These are phyloP conservation scores for Oryzias dopingdopingensis DNA, from an alignment of 2,797 vertebrate species.

Conservation along the genomic window DNA sequence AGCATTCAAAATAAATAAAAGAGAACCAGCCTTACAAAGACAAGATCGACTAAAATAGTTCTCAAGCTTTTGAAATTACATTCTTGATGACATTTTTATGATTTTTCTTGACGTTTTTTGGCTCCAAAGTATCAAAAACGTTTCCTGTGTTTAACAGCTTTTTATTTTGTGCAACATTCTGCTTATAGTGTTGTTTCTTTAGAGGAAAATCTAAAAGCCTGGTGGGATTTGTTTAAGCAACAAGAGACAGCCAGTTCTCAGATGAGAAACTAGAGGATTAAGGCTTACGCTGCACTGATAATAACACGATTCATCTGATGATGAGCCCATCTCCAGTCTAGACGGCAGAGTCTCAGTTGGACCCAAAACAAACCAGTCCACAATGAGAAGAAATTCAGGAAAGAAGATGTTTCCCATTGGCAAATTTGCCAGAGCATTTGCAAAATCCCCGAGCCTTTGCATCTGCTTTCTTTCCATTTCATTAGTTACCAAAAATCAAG, in stretches of 20 bases:
- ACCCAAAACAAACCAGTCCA: constrained; percentile 49
- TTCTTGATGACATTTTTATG: too few relatives aligned
- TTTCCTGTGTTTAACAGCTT: too few relatives aligned
- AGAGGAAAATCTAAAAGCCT: background rate
- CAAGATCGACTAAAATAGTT: too few relatives aligned
- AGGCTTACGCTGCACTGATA: constrained; percentile 57
- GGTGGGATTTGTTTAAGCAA: constrained; percentile 12
- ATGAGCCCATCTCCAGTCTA: constrained; percentile 56
- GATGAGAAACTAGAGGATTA: constrained; percentile 64
- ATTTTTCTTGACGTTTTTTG: too few relatives aligned
- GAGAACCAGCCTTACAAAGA: too few relatives aligned
- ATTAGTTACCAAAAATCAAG: background rate
- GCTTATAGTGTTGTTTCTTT: too few relatives aligned
- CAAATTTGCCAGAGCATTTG: background rate
- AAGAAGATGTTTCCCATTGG: constrained; percentile 1
- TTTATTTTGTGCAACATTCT: background rate
- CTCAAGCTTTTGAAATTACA: too few relatives aligned
- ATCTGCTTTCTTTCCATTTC: constrained; percentile 1
- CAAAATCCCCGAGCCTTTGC: background rate
- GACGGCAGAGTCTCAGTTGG: constrained; percentile 61
- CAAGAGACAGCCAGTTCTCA: constrained; percentile 42
- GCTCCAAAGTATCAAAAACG: too few relatives aligned
- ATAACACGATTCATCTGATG: constrained; percentile 61
- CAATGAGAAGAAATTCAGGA: constrained; percentile 20
- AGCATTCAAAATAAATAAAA: too few relatives aligned